Conservation (phyloP, 2,797 vertebrate genomes). For the Leucoraja ocellata region DNA sequence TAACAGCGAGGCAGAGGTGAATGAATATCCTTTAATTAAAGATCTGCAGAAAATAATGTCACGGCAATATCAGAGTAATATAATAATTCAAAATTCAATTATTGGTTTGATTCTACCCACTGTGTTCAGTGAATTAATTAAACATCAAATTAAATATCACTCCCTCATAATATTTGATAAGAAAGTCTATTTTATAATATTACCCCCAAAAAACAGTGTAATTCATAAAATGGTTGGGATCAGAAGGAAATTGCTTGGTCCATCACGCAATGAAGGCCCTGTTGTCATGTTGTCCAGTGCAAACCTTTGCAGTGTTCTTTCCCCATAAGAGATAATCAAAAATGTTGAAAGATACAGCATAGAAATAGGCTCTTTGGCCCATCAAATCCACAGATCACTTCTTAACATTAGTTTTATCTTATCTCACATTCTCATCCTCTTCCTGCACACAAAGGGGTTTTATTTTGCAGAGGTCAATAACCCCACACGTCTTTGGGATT, state of each 20-base stretch:
- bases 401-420: no score
- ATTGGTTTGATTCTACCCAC: neutral
- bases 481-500: no score
- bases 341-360: no score
- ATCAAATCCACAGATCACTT: no score
- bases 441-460: no score
- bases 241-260: neutral
- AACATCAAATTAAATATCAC: neutral
- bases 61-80: conserved; percentile 1
- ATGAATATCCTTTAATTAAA: neutral
- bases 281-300: neutral
- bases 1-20: neutral
- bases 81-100: conserved; percentile 28
- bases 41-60: neutral
- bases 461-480: no score
- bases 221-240: neutral
- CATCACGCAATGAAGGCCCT: neutral
- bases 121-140: neutral
- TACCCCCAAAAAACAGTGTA: neutral
- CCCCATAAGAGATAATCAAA: no score
- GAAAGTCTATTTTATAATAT: neutral
- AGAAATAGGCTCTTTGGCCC: no score
- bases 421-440: no score
- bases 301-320: neutral
- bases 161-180: neutral